Evolutionary conservation across 1,140 invertebrate species (phyloP), one percentile per base, ranked within the genome.

Genomic region (Phocides pigmalion): DNA sequence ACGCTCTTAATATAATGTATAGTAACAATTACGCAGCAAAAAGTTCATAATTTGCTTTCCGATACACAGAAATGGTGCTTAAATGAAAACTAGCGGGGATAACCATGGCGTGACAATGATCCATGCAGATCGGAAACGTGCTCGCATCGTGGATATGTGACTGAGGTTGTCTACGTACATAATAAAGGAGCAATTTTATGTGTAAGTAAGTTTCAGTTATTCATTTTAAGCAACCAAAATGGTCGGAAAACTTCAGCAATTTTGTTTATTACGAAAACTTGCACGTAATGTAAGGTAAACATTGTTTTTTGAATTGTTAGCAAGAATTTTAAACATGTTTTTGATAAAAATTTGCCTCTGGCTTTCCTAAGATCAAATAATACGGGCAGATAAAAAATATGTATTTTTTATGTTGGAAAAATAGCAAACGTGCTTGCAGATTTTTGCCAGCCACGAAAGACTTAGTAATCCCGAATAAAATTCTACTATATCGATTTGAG

Each of bases 1-100:
- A 28, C 9, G 25, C n/a, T 28, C 20, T 28, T 53, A 53, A 17
- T n/a, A 51, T 51, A 35, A 49, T 41, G 42, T 47, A 46, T 32
- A 35, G 47, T 61, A 56, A 67, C 58, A 67, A 72, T 68, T 68
- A 72, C 50, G 50, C 32, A n/a, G 62, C 58, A 58, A 68, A 72
- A 68, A 64, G 66, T 14, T 58, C 54, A 58, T 47, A 47, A 47
- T 58, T 58, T 58, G 54, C 22, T 17, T 28, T 12, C 11, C 41
- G 41, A 58, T 58, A 70, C 59, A 63, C 54, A 63, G 53, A 68
- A 68, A 68, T 59, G 41, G 53, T 62, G 53, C 51, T 54, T 62
- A 49, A 58, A 44, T 20, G 35, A 58, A 66, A 68, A 62, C 53
- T 42, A 6, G 46, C 66, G 63, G 66, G 66, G 66, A 68, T 68